phyloP scores from a whole-genome alignment of 2,888 invertebrate species.

The Nemotelus pantherinus region DNA sequence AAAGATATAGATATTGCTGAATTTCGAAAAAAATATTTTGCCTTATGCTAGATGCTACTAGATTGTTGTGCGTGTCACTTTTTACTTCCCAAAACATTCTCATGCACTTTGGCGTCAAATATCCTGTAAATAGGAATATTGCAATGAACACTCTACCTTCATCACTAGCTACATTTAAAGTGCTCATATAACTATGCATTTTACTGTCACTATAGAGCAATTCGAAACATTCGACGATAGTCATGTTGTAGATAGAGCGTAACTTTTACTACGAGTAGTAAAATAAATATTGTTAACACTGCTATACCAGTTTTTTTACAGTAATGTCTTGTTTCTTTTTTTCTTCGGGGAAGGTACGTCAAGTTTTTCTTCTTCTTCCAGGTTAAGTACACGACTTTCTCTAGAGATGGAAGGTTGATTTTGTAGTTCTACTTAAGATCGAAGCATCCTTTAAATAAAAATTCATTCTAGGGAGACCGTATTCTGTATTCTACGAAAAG shows the following conservation, averaged over 20 bases:
- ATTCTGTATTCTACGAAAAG: no score
- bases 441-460: slow-evolving; percentile 40
- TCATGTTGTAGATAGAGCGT: slow-evolving; percentile 24
- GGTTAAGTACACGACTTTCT: slow-evolving; percentile 21
- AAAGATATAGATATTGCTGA: slow-evolving; percentile 22
- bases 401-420: slow-evolving; percentile 35
- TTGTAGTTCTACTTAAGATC: slow-evolving; percentile 44
- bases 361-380: not conserved
- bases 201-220: slow-evolving; percentile 12
- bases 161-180: slow-evolving; percentile 24
- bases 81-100: slow-evolving; percentile 48
- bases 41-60: slow-evolving; percentile 38
- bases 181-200: slow-evolving; percentile 42
- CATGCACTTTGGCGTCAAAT: slow-evolving; percentile 49
- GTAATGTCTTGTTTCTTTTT: not conserved
- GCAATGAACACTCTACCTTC: slow-evolving; percentile 48
- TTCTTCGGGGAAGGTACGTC: not conserved
- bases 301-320: slow-evolving; percentile 40
- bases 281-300: slow-evolving; percentile 17
- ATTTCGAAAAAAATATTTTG: slow-evolving; percentile 21
- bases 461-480: no score
- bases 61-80: slow-evolving; percentile 44
- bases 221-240: not conserved
- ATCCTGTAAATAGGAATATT: slow-evolving; percentile 38
- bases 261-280: slow-evolving; percentile 42